A percentile compares a stretch with the other conserved stretches of the same genome.
phyloP scores from a whole-genome alignment of 2,888 invertebrate species.

The Perizoma affinitatum region DNA sequence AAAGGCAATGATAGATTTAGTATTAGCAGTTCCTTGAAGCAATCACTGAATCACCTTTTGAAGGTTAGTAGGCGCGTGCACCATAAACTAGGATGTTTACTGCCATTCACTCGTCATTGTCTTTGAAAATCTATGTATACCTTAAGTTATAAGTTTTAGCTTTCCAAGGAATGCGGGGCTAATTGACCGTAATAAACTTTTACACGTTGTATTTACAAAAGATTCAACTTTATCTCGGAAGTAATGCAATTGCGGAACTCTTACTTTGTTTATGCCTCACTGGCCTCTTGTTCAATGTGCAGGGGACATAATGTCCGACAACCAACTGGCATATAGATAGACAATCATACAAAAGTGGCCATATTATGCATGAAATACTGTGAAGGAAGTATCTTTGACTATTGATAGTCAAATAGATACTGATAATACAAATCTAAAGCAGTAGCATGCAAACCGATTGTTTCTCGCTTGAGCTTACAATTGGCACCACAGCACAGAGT shows the following conservation, averaged over 20 bases:
- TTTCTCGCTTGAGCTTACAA: constrained; percentile 40
- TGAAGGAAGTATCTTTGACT: too few relatives aligned
- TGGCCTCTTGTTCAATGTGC: too few relatives aligned
- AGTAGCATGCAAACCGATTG: too few relatives aligned
- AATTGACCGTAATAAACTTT: too few relatives aligned
- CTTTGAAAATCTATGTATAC: constrained; percentile 37
- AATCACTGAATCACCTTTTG: constrained; percentile 25
- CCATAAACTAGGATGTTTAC: constrained; percentile 52
- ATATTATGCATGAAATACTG: too few relatives aligned
- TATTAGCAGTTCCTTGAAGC: constrained; percentile 11
- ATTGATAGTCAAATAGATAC: too few relatives aligned
- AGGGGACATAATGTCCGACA: too few relatives aligned
- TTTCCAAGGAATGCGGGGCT: not conserved
- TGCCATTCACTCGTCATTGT: constrained; percentile 48
- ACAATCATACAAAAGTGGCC: too few relatives aligned
- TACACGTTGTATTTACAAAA: not conserved
- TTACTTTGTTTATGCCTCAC: too few relatives aligned
- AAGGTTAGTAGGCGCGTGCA: constrained; percentile 50
- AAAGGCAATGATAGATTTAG: not conserved
- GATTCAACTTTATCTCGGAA: not conserved
- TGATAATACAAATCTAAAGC: too few relatives aligned
- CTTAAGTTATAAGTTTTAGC: constrained; percentile 43
- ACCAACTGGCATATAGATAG: too few relatives aligned
- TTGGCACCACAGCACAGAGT: constrained; percentile 38
- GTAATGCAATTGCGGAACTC: too few relatives aligned